Percentiles rank a stretch among this genome's conserved stretches.
Evolutionary conservation across 2,113 vertebrate genomes (phyloP).

Genomic region (Talpa occidentalis): DNA sequence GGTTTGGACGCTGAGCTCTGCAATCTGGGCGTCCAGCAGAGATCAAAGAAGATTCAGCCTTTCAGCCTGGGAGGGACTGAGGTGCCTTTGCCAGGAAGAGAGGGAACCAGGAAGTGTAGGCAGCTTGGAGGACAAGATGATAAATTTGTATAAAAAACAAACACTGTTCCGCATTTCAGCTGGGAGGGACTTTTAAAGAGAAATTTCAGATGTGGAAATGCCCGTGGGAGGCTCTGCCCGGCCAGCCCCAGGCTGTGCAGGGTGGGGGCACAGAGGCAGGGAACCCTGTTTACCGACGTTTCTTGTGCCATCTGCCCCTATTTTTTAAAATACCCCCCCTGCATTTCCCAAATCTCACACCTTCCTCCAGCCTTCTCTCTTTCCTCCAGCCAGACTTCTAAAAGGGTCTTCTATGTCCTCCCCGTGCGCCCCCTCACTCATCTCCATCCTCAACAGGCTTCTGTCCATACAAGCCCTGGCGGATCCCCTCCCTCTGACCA

Average conservation of each 20-base stretch:
- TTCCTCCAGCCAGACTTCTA: background rate
- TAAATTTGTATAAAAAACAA: background rate
- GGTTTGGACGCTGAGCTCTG: background rate
- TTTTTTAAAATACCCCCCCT: background rate
- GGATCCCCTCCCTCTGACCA: background rate
- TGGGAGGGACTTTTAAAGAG: background rate
- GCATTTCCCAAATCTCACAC: background rate
- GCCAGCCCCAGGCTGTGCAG: too few species aligned
- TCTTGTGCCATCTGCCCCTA: background rate
- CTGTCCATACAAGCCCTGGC: too few species aligned
- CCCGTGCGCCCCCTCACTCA: background rate
- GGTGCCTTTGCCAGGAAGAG: too few species aligned
- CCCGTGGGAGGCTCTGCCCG: background rate
- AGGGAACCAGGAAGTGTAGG: background rate
- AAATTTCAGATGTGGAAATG: background rate
- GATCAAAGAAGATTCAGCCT: fast-evolving
- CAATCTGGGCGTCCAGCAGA: background rate
- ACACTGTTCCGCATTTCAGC: background rate
- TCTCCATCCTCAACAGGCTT: background rate
- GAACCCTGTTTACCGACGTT: background rate
- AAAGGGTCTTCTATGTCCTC: background rate
- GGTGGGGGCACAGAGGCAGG: background rate
- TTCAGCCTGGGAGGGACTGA: background rate
- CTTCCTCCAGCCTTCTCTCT: background rate
- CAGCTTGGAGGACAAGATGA: background rate